Evolutionary conservation across 2,797 vertebrate genomes (phyloP), one percentile per base, ranked within the genome.

Genomic region (Alectoris magna): DNA sequence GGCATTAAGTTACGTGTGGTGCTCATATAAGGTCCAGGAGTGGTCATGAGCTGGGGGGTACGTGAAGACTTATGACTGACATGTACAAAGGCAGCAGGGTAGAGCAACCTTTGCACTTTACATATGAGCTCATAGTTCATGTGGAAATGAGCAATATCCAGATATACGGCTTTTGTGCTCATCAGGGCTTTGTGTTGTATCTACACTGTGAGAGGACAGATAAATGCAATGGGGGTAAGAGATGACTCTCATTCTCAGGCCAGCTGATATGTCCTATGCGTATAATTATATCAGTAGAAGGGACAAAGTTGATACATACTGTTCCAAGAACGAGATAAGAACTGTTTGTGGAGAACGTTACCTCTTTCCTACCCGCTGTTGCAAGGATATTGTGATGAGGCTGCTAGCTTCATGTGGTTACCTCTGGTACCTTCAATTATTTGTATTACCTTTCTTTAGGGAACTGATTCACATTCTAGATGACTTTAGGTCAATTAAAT

Each of bases 311-410:
- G 34, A 3, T 71, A 26, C 41, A 66, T 4, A 9, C 17, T 79
- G 48, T 36, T 19, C 58, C 1, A 0, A n/a, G 10, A 76, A 24
- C 27, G 27, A 56, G 17, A 24, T 4, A 56, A 71, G 36, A 56
- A 11, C 29, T 62, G 31, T 53, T 53, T 9, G 5, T 15, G 66
- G 15, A 72, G 51, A 51, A 73, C 78, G 15, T 79, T 46, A 36
- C 5, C 15, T 9, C 13, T 69, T 60, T 0, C 0, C 21, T 56
- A 60, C 23, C 12, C 9, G 18, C 26, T 51, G 24, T 27, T 53
- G 51, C 51, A 29, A 53, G 51, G 15, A 53, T 9, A 53, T 10
- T 27, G 51, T 31, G 9, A 31, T 71, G 19, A 60, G 70, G 12
- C 21, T 60, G 18, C 29, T 39, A 70, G 10, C 26, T 18, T 55